Evolutionary conservation across 2,888 invertebrate genomes (phyloP), one percentile per base, ranked within the genome.

Genomic region (Leptopterna dolabrata): DNA sequence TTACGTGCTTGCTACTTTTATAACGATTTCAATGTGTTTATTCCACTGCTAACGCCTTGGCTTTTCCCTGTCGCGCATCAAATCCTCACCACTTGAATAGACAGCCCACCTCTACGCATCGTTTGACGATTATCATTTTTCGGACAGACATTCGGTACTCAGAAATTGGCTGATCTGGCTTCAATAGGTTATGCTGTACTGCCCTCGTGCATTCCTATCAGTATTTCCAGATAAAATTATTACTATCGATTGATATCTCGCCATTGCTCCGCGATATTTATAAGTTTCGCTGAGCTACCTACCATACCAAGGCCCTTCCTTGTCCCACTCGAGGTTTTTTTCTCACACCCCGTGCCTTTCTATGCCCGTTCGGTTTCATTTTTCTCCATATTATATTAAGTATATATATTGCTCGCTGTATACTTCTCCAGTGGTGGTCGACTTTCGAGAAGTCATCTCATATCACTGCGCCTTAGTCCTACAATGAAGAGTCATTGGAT

Each of bases 261-360:
- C 43, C 71, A 43, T 63, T 45, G 76, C 73, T 30, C 30, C 47
- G 71, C 19, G 71, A 47, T 73, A 73, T 85, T 85, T 85, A 45
- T 43, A 43, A 71, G 55, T 82, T 63, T 30, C 29, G 63, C 83
- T 70, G 27, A 63, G 83, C 70, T 30, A 63, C 82, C 30, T 51
- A 63, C 82, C 30, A 63, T 29, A 83, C 71, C 85, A 71, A 85
- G 85, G 85, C 85, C 76, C 85, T 73, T 45, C 85, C 85, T 43
- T 27, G 43, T 71, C 43, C 76, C 71, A 73, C 76, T 85, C 45
- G 70, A 29, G 71, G 13, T 73, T 47, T 47, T 47, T 85, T 73
- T 13, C 14, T n/a, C 55, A 29, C 47, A 27, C n/a, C 73, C 41
- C 36, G 73, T 76, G n/a, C 41, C 36, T 41, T 76, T 41, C 30